These are phyloP conservation scores for Dusona sp. DNA, from an alignment of 2,888 invertebrate genomes.

Conservation along the genomic window DNA sequence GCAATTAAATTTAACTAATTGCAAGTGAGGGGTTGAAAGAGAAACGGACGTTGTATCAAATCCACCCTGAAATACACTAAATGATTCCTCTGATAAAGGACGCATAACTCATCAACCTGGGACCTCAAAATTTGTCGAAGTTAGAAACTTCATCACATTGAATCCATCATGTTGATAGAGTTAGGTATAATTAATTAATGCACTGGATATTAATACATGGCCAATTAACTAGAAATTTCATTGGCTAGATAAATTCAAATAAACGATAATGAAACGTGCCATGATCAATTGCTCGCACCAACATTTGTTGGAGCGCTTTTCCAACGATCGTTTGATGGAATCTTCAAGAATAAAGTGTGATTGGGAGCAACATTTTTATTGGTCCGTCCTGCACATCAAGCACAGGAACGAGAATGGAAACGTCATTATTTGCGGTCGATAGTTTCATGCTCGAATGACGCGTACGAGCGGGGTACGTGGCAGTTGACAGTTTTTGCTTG, in stretches of 20 bases:
- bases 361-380: neutral
- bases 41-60: constrained; percentile 19
- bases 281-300: neutral
- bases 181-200: neutral
- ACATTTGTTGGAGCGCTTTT: neutral
- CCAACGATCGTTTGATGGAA: neutral
- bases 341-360: neutral
- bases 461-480: constrained; percentile 73
- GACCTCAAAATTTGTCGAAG: neutral
- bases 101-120: neutral
- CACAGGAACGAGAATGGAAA: constrained; percentile 47
- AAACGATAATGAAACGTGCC: neutral
- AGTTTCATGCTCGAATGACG: constrained; percentile 74
- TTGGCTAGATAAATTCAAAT: neutral
- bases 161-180: neutral
- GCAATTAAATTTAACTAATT: constrained; percentile 58
- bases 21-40: neutral
- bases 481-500: constrained; percentile 80
- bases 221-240: too few relatives aligned
- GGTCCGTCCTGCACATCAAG: neutral
- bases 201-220: neutral
- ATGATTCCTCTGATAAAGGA: neutral
- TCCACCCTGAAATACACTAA: neutral
- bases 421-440: constrained; percentile 78
- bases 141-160: neutral